Evolutionary conservation across 2,113 vertebrate species (phyloP).

Genomic region (Notothenia rossii): DNA sequence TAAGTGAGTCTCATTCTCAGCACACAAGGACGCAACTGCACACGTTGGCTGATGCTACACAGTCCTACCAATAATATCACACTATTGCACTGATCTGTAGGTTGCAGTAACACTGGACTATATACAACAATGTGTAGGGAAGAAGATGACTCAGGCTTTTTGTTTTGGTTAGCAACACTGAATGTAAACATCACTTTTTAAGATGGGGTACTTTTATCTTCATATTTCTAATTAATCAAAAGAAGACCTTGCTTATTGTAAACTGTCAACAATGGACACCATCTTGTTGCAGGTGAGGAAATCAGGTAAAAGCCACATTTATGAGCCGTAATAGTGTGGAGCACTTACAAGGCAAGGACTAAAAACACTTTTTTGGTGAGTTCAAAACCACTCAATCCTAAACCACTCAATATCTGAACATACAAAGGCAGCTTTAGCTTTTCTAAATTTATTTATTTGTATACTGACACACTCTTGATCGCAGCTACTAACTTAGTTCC

Average conservation of each 20-base stretch:
- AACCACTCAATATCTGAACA: slow-evolving; percentile 7
- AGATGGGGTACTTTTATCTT: neutral
- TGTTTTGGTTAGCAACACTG: neutral
- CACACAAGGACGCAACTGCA: no score
- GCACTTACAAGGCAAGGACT: slow-evolving; percentile 14
- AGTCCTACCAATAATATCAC: neutral
- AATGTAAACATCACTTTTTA: no score
- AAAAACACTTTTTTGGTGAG: slow-evolving; percentile 8
- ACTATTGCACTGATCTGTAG: neutral
- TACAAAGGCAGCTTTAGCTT: slow-evolving; percentile 31
- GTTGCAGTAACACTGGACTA: neutral
- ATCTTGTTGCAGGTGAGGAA: neutral
- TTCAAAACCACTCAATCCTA: slow-evolving; percentile 19
- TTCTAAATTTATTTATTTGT: neutral
- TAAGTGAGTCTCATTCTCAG: neutral
- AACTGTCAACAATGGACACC: neutral
- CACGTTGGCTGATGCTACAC: neutral
- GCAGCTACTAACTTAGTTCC: neutral
- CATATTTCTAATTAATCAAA: neutral
- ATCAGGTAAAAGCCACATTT: neutral
- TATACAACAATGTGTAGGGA: neutral
- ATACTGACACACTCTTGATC: neutral
- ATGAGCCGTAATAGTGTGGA: neutral
- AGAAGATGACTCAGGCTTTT: neutral
- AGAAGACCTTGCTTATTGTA: neutral